Percentiles rank a stretch among this genome's conserved stretches.
phyloP scores from a whole-genome alignment of 2,888 invertebrate species.

The Thalpophila matura region DNA sequence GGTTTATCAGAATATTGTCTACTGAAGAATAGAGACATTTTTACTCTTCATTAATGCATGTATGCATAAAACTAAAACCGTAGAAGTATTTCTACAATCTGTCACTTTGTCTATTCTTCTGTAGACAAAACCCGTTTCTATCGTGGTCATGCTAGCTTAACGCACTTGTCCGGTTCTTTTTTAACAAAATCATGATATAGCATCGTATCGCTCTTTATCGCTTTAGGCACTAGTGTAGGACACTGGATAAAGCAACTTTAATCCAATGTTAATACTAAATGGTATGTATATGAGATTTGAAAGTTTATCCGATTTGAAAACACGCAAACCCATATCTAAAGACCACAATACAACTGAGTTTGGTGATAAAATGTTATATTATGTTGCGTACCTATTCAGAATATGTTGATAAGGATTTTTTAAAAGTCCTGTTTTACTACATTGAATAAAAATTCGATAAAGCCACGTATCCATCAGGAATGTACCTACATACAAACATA shows the following conservation, averaged over 20 bases:
- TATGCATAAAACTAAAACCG: too few species aligned
- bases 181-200: not conserved
- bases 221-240: not conserved
- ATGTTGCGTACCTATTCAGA: conserved; percentile 14
- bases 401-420: not conserved
- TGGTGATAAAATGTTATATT: conserved; percentile 21
- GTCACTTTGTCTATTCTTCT: too few species aligned
- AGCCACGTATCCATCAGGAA: too few species aligned
- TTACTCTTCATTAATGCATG: too few species aligned
- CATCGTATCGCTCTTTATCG: not conserved
- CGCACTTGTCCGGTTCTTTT: too few species aligned
- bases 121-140: too few species aligned
- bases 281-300: conserved; percentile 53
- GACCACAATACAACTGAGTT: conserved; percentile 16
- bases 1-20: too few species aligned
- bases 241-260: conserved; percentile 25
- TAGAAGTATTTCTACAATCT: too few species aligned
- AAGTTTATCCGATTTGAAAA: conserved; percentile 41
- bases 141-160: too few species aligned
- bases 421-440: not conserved
- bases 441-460: too few species aligned
- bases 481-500: too few species aligned
- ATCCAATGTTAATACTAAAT: conserved; percentile 48
- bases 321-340: conserved; percentile 38
- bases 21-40: too few species aligned